Evolutionary conservation across 2,113 vertebrate species (phyloP).

Genomic region (Eretmochelys imbricata): DNA sequence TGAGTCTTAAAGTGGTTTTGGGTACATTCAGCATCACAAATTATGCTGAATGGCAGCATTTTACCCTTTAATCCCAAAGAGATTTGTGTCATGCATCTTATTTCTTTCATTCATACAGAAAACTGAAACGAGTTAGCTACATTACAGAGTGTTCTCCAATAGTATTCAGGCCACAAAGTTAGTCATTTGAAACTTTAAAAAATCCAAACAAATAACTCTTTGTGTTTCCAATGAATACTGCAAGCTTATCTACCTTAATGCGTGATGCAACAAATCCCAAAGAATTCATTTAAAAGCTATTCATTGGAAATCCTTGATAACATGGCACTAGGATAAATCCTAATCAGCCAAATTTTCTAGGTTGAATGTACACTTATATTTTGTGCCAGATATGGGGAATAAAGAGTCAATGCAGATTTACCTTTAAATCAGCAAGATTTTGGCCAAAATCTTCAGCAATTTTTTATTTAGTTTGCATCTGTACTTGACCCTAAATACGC

Average conservation of each 20-base stretch:
- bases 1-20: slow-evolving; percentile 15
- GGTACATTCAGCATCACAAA: neutral
- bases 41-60: neutral
- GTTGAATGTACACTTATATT: neutral
- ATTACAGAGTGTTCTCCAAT: neutral
- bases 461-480: too few relatives aligned
- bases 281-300: neutral
- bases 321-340: neutral
- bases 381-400: neutral
- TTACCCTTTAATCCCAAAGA: neutral
- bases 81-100: neutral
- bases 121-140: neutral
- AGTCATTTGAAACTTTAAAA: neutral
- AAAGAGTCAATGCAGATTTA: neutral
- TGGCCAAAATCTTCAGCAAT: neutral
- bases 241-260: neutral
- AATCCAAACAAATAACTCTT: neutral
- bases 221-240: neutral
- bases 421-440: neutral
- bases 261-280: neutral
- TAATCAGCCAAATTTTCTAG: neutral
- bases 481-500: neutral
- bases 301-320: neutral
- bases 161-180: neutral
- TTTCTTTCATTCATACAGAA: neutral